A percentile compares a stretch with the other conserved stretches of the same genome.
These are phyloP conservation scores for Menura novaehollandiae DNA, from an alignment of 2,113 vertebrate genomes.

Conservation along the genomic window DNA sequence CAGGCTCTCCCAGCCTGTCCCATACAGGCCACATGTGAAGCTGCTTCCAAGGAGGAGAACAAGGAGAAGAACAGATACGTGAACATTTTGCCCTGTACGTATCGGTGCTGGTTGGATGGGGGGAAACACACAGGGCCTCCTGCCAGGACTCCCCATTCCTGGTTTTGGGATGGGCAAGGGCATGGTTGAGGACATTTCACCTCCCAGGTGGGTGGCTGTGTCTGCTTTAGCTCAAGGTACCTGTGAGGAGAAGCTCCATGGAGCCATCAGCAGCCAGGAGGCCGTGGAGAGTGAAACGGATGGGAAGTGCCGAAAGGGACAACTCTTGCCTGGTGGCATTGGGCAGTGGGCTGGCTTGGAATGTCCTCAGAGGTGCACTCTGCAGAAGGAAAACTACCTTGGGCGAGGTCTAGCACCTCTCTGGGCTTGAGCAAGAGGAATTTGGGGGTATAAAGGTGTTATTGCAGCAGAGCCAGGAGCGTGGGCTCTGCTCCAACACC, in stretches of 20 bases:
- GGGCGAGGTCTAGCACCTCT: not conserved
- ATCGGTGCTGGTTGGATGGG: accelerated
- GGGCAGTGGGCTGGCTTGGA: accelerated
- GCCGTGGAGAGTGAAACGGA: accelerated
- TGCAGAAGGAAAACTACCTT: not conserved
- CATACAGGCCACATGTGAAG: constrained; percentile 94
- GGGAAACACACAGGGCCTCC: not conserved
- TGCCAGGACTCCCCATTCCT: not conserved
- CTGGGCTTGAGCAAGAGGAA: not conserved
- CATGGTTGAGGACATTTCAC: not conserved
- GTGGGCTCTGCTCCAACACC: accelerated
- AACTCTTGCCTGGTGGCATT: not conserved
- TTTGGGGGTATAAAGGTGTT: not conserved
- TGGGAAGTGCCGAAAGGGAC: not conserved
- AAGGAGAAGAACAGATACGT: constrained; percentile 99
- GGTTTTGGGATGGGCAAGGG: not conserved
- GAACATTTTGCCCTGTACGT: constrained; percentile 97
- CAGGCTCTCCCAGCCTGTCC: constrained; percentile 95
- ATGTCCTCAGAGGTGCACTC: not conserved
- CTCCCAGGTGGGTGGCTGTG: not conserved
- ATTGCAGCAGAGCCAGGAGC: not conserved
- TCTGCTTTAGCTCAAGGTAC: not conserved
- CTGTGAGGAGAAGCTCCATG: not conserved
- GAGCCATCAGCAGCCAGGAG: not conserved
- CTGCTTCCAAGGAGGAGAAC: constrained; percentile 98